Evolutionary conservation across 2,888 invertebrate species (phyloP).

Genomic region (Agonopterix arenella): DNA sequence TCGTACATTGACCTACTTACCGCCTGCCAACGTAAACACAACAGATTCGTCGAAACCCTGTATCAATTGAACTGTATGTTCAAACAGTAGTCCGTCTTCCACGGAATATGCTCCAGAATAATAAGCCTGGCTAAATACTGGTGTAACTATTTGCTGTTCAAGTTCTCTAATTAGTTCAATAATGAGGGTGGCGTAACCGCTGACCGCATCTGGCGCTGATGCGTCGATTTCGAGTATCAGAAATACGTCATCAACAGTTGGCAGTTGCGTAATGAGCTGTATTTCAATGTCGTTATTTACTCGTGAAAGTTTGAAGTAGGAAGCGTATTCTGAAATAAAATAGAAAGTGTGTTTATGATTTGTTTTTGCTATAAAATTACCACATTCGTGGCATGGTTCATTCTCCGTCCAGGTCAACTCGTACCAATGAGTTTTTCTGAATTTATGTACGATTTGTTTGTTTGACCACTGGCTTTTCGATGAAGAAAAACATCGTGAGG

Average conservation of each 20-base stretch:
- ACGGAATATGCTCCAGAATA: constrained; percentile 27
- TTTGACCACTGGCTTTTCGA: no score
- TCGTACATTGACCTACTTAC: constrained; percentile 17
- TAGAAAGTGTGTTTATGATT: background rate
- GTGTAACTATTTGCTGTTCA: constrained; percentile 13
- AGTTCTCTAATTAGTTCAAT: constrained; percentile 15
- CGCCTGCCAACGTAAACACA: constrained; percentile 25
- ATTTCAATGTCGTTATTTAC: constrained; percentile 2
- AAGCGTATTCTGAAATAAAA: constrained; percentile 10
- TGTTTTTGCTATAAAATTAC: no score
- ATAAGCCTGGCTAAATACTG: constrained; percentile 22
- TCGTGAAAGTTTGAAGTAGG: constrained; percentile 7
- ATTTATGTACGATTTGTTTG: no score
- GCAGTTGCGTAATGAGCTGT: constrained; percentile 8
- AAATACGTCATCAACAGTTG: constrained; percentile 9
- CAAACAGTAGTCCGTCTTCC: constrained; percentile 21
- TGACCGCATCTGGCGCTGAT: constrained; percentile 14
- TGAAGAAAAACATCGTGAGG: no score
- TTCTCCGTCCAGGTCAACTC: no score
- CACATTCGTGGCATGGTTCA: no score
- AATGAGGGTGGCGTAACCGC: constrained; percentile 10
- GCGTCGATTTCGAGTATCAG: constrained; percentile 17
- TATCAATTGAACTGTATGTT: constrained; percentile 20
- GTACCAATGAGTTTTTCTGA: no score
- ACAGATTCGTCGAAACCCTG: constrained; percentile 28